phyloP scores from a whole-genome alignment of 2,888 invertebrate genomes.

The Rambutsinella grinnellia region DNA sequence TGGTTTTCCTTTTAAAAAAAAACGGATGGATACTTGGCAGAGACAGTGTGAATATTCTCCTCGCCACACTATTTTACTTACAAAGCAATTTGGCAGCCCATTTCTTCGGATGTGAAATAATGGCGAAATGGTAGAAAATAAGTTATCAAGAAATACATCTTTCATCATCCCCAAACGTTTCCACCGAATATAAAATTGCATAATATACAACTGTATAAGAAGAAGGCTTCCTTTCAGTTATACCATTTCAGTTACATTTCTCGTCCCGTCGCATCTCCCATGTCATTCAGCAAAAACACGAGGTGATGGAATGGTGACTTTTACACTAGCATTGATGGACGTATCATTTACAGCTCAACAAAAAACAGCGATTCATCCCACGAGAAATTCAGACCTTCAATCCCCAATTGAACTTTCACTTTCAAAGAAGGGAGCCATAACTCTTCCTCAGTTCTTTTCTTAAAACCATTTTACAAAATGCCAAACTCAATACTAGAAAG shows the following conservation, averaged over 20 bases:
- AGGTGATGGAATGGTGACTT: constrained; percentile 34
- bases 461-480: constrained; percentile 44
- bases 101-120: constrained; percentile 12
- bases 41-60: too few species aligned
- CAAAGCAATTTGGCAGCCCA: constrained; percentile 20
- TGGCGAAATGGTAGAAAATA: constrained; percentile 17
- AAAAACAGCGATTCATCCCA: constrained; percentile 17
- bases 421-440: not conserved
- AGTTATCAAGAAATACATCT: constrained; percentile 1
- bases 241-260: too few species aligned
- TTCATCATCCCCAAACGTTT: not conserved
- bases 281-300: too few species aligned
- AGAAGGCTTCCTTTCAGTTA: too few species aligned
- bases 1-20: too few species aligned
- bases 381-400: constrained; percentile 34
- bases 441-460: constrained; percentile 4
- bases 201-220: constrained; percentile 19
- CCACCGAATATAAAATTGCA: not conserved
- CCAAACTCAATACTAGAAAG: constrained; percentile 16
- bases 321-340: constrained; percentile 42
- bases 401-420: not conserved
- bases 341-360: constrained; percentile 35
- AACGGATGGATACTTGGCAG: constrained; percentile 24
- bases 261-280: too few species aligned
- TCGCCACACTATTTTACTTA: constrained; percentile 12